Conservation (phyloP, 2,797 vertebrate genomes). For the Melanogrammus aeglefinus region DNA sequence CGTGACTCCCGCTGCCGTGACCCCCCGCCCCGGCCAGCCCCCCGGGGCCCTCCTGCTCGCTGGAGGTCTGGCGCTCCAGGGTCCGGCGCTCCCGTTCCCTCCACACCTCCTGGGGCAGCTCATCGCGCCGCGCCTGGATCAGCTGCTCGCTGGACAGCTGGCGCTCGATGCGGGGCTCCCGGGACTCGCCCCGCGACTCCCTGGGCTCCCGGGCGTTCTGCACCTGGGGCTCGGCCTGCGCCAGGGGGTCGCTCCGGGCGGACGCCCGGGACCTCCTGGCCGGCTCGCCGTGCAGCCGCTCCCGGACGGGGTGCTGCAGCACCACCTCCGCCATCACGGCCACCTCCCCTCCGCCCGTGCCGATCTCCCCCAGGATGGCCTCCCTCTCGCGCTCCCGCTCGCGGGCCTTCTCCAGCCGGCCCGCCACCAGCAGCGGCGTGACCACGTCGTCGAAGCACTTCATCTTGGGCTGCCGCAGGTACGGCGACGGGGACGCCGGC, state of each 20-base stretch:
- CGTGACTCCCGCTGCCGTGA: too few species aligned
- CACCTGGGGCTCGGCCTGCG: slow-evolving; percentile 68
- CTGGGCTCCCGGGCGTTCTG: slow-evolving; percentile 55
- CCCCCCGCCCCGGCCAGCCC: slow-evolving; percentile 21
- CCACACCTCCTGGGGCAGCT: slow-evolving; percentile 81
- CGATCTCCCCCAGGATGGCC: slow-evolving; percentile 44
- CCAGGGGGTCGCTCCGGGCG: slow-evolving; percentile 55
- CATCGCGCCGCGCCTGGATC: slow-evolving; percentile 71
- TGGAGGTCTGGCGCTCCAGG: slow-evolving; percentile 75
- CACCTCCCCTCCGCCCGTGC: slow-evolving; percentile 46
- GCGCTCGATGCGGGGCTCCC: slow-evolving; percentile 68
- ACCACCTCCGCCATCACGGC: slow-evolving; percentile 73
- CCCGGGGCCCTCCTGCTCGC: slow-evolving; percentile 70
- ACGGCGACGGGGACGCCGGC: slow-evolving; percentile 37
- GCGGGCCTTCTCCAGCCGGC: slow-evolving; percentile 58
- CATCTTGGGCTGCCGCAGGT: slow-evolving; percentile 79
- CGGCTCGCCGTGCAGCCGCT: slow-evolving; percentile 68
- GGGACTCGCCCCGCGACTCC: slow-evolving; percentile 38
- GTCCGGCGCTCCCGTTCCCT: slow-evolving; percentile 73
- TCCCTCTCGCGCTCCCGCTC: slow-evolving; percentile 53
- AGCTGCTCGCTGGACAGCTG: slow-evolving; percentile 76
- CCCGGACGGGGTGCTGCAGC: slow-evolving; percentile 68
- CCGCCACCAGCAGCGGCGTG: slow-evolving; percentile 61
- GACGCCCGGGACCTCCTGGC: slow-evolving; percentile 57
- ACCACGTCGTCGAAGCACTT: slow-evolving; percentile 77